phyloP scores from a whole-genome alignment of 1,140 invertebrate genomes.

The Hesperophylax magnus region DNA sequence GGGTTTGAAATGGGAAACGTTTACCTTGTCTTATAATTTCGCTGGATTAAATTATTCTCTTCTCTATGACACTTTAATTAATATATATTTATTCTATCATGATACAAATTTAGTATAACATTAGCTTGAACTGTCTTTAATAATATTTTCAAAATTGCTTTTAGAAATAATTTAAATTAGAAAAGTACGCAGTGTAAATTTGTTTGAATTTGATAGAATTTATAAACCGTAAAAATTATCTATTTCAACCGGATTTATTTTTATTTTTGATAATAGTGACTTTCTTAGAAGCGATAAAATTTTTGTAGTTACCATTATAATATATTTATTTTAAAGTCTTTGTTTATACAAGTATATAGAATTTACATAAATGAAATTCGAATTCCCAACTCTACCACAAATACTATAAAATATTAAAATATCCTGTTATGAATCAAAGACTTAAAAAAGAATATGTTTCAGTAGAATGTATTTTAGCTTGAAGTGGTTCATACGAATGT shows the following conservation, averaged over 20 bases:
- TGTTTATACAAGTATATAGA: neutral
- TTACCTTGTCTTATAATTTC: conserved; percentile 10
- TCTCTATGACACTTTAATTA: neutral
- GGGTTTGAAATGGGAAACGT: neutral
- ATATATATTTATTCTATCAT: conserved; percentile 17
- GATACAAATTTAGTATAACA: neutral
- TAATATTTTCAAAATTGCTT: conserved; percentile 36
- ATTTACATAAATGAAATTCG: neutral
- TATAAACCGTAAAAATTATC: neutral
- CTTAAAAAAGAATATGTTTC: conserved; percentile 22
- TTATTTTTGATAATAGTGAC: conserved; percentile 19
- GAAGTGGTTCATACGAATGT: conserved; percentile 6
- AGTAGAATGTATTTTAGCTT: neutral
- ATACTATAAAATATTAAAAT: no score
- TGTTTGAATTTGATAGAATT: conserved; percentile 5
- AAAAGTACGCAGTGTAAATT: neutral
- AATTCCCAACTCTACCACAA: no score
- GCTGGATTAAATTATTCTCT: neutral
- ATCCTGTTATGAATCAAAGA: conserved; percentile 1
- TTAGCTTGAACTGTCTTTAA: conserved; percentile 14
- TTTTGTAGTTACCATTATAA: neutral
- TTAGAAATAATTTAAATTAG: conserved; percentile 24
- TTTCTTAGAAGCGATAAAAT: neutral
- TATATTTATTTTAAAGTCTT: conserved; percentile 18
- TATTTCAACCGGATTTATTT: neutral